A percentile compares a stretch with the other conserved stretches of the same genome.
Evolutionary conservation across 2,113 vertebrate species (phyloP).

Genomic region (Notarius lentiginosus): DNA sequence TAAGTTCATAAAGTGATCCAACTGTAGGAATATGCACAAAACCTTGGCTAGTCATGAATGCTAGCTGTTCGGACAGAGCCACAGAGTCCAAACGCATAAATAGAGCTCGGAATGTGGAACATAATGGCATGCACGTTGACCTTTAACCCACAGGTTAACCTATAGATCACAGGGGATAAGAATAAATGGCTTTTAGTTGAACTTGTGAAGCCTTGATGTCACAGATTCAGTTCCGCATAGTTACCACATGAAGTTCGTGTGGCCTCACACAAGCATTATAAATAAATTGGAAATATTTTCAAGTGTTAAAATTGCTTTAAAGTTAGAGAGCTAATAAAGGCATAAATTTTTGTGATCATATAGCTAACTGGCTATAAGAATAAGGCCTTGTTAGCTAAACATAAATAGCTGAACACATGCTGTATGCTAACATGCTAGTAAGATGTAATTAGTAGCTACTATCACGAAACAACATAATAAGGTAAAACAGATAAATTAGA

Average conservation of each 20-base stretch:
- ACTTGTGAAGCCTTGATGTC: neutral
- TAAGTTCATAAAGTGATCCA: too few relatives aligned
- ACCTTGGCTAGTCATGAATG: neutral
- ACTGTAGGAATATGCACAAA: too few relatives aligned
- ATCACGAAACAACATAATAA: neutral
- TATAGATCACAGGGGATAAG: neutral
- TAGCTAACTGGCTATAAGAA: neutral
- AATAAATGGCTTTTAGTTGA: neutral
- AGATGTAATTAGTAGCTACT: neutral
- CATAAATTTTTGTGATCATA: neutral
- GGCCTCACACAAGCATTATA: neutral
- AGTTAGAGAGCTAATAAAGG: neutral
- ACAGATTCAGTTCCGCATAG: neutral
- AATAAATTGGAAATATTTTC: too few relatives aligned
- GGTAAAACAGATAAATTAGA: neutral
- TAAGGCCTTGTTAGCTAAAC: neutral
- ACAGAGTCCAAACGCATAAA: neutral
- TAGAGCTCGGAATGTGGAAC: neutral
- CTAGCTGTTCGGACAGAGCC: neutral
- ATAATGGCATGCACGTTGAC: neutral
- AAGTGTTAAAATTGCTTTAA: neutral
- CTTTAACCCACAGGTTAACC: conserved; percentile 1
- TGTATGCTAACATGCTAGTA: neutral
- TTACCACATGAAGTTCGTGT: neutral
- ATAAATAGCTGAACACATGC: neutral